Conservation (phyloP, 2,797 vertebrate genomes). For the Pagetopsis macropterus region DNA sequence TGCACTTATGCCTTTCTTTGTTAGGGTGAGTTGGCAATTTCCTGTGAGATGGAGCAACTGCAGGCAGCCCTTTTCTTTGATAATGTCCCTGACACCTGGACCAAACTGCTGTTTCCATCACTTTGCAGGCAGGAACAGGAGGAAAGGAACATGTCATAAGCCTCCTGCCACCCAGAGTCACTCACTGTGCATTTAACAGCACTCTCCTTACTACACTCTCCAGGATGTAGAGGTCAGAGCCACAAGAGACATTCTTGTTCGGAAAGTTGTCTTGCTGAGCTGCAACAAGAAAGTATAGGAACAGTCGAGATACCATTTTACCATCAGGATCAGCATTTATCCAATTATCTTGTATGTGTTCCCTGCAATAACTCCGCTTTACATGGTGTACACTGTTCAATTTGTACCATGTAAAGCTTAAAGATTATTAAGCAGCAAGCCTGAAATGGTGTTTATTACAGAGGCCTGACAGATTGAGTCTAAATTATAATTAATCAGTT, state of each 20-base stretch:
- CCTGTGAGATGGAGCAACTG: conserved; percentile 92
- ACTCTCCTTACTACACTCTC: conserved; percentile 71
- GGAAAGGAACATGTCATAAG: conserved; percentile 83
- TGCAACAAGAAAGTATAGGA: conserved; percentile 33
- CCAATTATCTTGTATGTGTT: conserved; percentile 20
- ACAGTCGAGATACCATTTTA: conserved; percentile 8
- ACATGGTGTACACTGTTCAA: conserved; percentile 30
- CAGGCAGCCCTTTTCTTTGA: conserved; percentile 92
- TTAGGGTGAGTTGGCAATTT: conserved; percentile 99
- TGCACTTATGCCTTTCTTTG: conserved; percentile 98
- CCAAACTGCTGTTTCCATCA: conserved; percentile 92
- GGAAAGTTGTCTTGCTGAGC: conserved; percentile 57
- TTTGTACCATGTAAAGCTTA: conserved; percentile 55
- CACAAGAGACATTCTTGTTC: conserved; percentile 51
- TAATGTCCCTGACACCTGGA: conserved; percentile 95
- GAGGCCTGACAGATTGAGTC: conserved; percentile 75
- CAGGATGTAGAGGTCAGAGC: conserved; percentile 65
- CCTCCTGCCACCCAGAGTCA: conserved; percentile 73
- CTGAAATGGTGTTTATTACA: conserved; percentile 75
- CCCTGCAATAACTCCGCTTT: conserved; percentile 14
- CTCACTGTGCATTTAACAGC: conserved; percentile 76
- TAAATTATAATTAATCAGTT: conserved; percentile 82
- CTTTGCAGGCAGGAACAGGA: conserved; percentile 79
- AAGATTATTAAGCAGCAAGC: conserved; percentile 73
- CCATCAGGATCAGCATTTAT: conserved; percentile 2